Conservation (phyloP, 2,113 vertebrate species). For the Rhagologus leucostigma region DNA sequence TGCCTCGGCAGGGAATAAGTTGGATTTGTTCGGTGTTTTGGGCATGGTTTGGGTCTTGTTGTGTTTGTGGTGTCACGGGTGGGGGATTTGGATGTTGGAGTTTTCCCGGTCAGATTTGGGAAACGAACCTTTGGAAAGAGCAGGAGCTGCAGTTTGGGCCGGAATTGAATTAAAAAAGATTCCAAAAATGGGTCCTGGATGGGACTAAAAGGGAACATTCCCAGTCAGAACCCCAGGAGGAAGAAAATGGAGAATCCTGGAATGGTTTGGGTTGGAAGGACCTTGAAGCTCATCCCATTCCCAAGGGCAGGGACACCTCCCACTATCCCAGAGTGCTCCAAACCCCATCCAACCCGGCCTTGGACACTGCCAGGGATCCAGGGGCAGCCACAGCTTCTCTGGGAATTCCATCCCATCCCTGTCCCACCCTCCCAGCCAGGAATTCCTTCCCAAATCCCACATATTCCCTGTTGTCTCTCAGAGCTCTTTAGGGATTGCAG, state of each 20-base stretch:
- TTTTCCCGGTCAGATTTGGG: background rate
- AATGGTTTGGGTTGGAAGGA: background rate
- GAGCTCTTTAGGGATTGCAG: background rate
- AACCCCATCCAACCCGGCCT: background rate
- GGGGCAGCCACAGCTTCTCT: background rate
- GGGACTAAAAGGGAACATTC: background rate
- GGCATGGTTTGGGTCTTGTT: background rate
- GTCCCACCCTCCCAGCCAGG: background rate
- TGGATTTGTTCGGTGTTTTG: background rate
- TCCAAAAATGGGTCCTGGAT: background rate
- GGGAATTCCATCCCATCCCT: background rate
- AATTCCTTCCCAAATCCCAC: background rate
- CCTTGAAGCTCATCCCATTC: background rate
- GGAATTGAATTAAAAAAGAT: background rate
- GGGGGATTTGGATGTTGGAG: fast-evolving
- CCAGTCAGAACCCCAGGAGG: background rate
- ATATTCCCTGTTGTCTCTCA: too few species aligned
- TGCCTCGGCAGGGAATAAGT: background rate
- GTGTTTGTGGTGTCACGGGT: background rate
- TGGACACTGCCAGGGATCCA: background rate
- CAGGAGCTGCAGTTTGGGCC: background rate
- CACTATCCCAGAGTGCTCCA: fast-evolving
- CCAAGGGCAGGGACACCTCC: background rate
- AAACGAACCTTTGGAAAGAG: background rate
- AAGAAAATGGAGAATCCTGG: background rate